Base-by-base conservation (phyloP, 2,113 vertebrate genomes). In the Anser cygnoides region DNA sequence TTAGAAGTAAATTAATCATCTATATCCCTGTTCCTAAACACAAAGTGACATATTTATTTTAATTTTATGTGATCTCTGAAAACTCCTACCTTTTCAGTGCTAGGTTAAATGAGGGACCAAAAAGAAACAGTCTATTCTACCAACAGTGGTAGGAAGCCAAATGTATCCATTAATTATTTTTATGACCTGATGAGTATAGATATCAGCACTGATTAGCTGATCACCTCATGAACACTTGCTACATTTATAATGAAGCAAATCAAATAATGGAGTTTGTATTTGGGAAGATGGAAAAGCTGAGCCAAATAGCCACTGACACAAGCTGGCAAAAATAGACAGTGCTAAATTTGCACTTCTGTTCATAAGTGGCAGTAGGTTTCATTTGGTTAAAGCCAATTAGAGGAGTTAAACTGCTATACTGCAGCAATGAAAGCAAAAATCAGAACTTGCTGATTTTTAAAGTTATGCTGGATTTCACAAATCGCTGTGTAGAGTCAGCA, bases 91-190 rank as follows among this genome's bases (percentile, higher is more conserved):
- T 71, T 55, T 94, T 58, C 33, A 73, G 13, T 62, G 17, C 85
- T 70, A 90, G 14, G 59, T 49, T 57, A 94, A 96, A 95, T 58
- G 68, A 89, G 23, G 58, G 54, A 92, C 19, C 67, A 49, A 92
- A 95, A 73, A 84, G 61, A 95, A 82, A 68, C 0, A 75, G 70
- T 74, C 73, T 80, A 65, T 89, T 61, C 52, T 83, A 26, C 54
- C 82, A 96, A 93, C 62, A 85, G 78, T 9, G 33, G 16, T 79
- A 84, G 79, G 65, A 97, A 97, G 44, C 50, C 78, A 85, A 89
- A 93, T 35, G 46, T 35, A 97, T 87, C n/a, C 50, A 87, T 72
- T 83, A 83, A 97, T 93, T 96, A 96, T 52, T 95, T 97, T 97
- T 94, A 93, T 91, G 78, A 76, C 39, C 83, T 95, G 81, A 97